Conservation (phyloP, 2,888 invertebrate genomes). For the Cactoblastis cactorum region DNA sequence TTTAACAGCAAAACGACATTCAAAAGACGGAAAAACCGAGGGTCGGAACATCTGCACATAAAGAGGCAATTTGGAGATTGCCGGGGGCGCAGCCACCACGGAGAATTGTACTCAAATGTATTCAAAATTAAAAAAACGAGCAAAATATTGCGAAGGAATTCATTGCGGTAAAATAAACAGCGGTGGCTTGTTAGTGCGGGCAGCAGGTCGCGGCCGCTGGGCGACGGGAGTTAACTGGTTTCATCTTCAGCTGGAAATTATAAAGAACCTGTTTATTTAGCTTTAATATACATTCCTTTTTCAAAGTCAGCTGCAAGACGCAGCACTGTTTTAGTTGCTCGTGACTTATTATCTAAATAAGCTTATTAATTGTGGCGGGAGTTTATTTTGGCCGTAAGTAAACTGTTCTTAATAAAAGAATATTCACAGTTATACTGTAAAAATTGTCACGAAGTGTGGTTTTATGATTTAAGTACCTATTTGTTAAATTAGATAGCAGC, state of each 20-base stretch:
- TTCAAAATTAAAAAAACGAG: constrained; percentile 75
- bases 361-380: no score
- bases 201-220: constrained; percentile 23
- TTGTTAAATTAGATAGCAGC: no score
- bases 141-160: constrained; percentile 71
- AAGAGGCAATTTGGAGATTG: constrained; percentile 80
- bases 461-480: no score
- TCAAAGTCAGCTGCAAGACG: no score
- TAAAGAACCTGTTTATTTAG: not conserved
- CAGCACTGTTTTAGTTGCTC: no score
- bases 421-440: no score
- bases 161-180: constrained; percentile 76
- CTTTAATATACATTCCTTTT: not conserved
- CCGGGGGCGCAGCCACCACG: constrained; percentile 73
- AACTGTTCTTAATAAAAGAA: no score
- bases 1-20: constrained; percentile 78
- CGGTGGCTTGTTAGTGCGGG: constrained; percentile 62
- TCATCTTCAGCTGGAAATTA: not conserved
- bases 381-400: no score
- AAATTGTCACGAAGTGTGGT: no score
- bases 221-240: not conserved
- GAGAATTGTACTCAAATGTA: constrained; percentile 76
- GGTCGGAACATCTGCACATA: constrained; percentile 78
- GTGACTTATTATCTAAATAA: no score
- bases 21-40: constrained; percentile 78